Evolutionary conservation across 2,888 invertebrate species (phyloP).

Genomic region (Drosophila greeni): DNA sequence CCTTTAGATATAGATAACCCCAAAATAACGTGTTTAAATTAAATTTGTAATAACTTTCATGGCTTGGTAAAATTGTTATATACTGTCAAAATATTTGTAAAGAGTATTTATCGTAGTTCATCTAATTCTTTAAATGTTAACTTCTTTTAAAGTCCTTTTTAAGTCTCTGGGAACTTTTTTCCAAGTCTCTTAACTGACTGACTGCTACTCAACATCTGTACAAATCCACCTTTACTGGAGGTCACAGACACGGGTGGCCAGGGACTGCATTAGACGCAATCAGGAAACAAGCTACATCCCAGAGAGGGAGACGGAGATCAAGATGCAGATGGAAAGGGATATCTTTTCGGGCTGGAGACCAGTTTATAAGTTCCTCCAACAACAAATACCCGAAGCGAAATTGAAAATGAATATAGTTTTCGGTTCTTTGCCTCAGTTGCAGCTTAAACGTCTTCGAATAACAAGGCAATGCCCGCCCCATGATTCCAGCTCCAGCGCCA

Average conservation of each 20-base stretch:
- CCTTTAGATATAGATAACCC: background rate
- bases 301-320: background rate
- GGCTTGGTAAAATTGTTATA: background rate
- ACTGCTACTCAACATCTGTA: constrained; percentile 7
- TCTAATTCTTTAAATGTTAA: too few species aligned
- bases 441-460: constrained; percentile 46
- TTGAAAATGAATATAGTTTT: constrained; percentile 44
- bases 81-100: background rate
- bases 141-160: too few species aligned
- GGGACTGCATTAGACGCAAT: constrained; percentile 25
- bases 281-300: constrained; percentile 17
- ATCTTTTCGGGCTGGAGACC: background rate
- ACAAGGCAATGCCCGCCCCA: constrained; percentile 31
- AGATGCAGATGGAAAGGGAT: constrained; percentile 15
- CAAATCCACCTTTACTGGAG: background rate
- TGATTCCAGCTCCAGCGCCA: background rate
- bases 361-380: constrained; percentile 17
- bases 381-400: constrained; percentile 14
- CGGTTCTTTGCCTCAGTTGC: constrained; percentile 28
- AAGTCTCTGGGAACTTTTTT: background rate
- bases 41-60: background rate
- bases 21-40: background rate
- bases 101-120: background rate
- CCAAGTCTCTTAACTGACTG: background rate
- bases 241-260: constrained; percentile 1